Conservation (phyloP, 2,888 invertebrate genomes). For the Idaea dimidiata region DNA sequence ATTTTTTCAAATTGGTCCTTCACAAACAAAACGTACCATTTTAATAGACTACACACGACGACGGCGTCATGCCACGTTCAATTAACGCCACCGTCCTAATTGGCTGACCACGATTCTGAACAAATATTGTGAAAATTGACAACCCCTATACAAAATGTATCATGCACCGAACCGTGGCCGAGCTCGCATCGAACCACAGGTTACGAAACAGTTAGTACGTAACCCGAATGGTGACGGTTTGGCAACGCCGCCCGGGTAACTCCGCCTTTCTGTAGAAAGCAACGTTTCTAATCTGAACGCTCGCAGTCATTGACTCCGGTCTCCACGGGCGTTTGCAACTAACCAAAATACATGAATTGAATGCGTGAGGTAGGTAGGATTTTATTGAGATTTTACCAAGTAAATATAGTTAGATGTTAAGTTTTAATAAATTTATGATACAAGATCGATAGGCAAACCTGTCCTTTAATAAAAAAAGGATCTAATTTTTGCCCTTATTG, state of each 20-base stretch:
- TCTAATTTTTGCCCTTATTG: too few relatives aligned
- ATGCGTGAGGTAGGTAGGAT: slow-evolving; percentile 8
- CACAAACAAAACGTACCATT: background rate
- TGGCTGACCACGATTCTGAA: slow-evolving; percentile 28
- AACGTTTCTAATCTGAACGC: slow-evolving; percentile 75
- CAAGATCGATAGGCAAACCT: too few relatives aligned
- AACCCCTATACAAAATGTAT: background rate
- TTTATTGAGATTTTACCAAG: background rate
- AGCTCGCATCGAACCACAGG: background rate
- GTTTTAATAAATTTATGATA: background rate
- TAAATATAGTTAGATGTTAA: background rate
- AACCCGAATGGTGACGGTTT: slow-evolving; percentile 33
- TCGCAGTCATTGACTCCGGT: slow-evolving; percentile 75
- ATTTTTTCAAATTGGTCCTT: background rate
- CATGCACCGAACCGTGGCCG: background rate
- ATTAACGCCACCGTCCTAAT: background rate
- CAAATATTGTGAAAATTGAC: slow-evolving; percentile 1
- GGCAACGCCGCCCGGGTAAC: slow-evolving; percentile 64
- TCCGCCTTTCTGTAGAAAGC: slow-evolving; percentile 73
- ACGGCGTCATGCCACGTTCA: background rate
- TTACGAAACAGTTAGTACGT: background rate
- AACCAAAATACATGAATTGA: slow-evolving; percentile 33
- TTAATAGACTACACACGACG: background rate
- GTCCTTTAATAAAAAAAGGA: too few relatives aligned
- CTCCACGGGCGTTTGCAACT: slow-evolving; percentile 39